Evolutionary conservation across 2,888 invertebrate species (phyloP).

Genomic region (Teleiodes luculella): DNA sequence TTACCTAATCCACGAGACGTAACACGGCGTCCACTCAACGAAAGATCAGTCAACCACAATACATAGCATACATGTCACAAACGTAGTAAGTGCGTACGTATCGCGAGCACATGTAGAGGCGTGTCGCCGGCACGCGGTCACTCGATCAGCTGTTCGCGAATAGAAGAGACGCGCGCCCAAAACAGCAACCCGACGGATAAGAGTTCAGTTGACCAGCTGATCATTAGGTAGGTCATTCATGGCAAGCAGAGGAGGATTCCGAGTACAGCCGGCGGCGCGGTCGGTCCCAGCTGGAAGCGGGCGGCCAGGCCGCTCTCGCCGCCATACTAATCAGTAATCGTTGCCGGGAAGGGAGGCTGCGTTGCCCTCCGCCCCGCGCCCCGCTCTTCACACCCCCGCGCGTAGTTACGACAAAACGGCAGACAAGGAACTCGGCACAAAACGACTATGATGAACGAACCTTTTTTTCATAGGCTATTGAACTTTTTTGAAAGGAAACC

Average conservation of each 20-base stretch:
- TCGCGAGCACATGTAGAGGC: slow-evolving; percentile 57
- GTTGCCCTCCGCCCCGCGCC: slow-evolving; percentile 45
- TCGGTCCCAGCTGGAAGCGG: slow-evolving; percentile 54
- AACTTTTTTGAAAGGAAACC: neutral
- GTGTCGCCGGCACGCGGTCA: slow-evolving; percentile 49
- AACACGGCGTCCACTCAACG: slow-evolving; percentile 42
- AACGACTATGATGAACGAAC: slow-evolving; percentile 8
- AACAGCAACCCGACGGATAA: neutral
- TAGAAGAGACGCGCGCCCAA: slow-evolving; percentile 12
- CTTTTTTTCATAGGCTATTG: slow-evolving; percentile 2
- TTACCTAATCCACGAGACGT: slow-evolving; percentile 45
- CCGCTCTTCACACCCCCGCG: slow-evolving; percentile 36
- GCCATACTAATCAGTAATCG: slow-evolving; percentile 80
- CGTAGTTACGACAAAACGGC: slow-evolving; percentile 55
- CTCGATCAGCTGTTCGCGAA: slow-evolving; percentile 61
- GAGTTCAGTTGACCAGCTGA: neutral
- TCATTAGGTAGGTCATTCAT: slow-evolving; percentile 25
- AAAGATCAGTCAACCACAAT: slow-evolving; percentile 54
- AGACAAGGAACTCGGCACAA: slow-evolving; percentile 31
- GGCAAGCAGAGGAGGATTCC: slow-evolving; percentile 13
- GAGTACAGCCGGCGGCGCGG: slow-evolving; percentile 48
- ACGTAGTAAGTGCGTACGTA: slow-evolving; percentile 56
- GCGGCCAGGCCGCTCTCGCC: slow-evolving; percentile 67
- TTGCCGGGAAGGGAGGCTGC: slow-evolving; percentile 77
- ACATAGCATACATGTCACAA: slow-evolving; percentile 57